Evolutionary conservation across 2,797 vertebrate species (phyloP).

Genomic region (Poecile montanus): DNA sequence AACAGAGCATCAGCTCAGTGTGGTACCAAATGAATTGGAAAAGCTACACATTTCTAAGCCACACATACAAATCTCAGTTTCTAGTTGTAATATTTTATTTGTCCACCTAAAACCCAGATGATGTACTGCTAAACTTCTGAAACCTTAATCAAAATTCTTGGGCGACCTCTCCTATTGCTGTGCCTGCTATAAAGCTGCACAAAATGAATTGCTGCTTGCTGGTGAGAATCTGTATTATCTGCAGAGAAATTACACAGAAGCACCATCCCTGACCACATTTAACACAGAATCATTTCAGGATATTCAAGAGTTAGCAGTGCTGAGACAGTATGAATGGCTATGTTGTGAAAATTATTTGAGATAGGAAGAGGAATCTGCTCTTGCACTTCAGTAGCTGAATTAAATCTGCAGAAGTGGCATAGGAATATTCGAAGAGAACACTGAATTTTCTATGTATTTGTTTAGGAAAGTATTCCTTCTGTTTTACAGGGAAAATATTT

Average conservation of each 20-base stretch:
- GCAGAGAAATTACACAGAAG: neutral
- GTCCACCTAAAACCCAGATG: neutral
- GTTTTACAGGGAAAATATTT: neutral
- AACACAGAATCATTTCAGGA: neutral
- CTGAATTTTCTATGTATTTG: neutral
- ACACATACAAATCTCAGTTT: neutral
- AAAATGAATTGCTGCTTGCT: neutral
- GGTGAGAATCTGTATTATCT: neutral
- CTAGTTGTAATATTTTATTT: neutral
- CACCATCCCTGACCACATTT: neutral
- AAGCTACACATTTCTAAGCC: neutral
- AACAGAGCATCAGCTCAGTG: fast-evolving
- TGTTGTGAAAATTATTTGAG: neutral
- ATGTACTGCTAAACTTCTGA: neutral
- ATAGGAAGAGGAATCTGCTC: neutral
- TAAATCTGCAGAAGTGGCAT: neutral
- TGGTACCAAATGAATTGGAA: neutral
- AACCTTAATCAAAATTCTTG: neutral
- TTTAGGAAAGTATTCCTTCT: neutral
- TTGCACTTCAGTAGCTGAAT: neutral
- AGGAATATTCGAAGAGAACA: neutral
- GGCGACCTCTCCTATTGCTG: neutral
- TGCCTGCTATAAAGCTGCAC: neutral
- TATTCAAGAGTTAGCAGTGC: neutral
- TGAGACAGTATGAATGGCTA: neutral